Percentiles rank a stretch among this genome's conserved stretches.
Conservation (phyloP, 2,888 invertebrate species). For the Deladenus siricidicola region DNA sequence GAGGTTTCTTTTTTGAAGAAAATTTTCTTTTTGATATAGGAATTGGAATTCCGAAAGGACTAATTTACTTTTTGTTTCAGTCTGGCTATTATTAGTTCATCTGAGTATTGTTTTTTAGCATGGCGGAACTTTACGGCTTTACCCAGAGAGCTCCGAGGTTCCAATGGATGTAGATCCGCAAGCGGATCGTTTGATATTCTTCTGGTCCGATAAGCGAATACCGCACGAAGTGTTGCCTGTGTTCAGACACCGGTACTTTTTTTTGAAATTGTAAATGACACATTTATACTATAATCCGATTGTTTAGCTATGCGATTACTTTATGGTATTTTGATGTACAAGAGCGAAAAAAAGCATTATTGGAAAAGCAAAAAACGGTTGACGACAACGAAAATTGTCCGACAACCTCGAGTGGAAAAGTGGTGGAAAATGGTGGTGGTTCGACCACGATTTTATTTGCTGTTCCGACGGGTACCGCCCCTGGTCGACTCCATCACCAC, state of each 20-base stretch:
- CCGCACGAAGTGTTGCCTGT: slow-evolving; percentile 94
- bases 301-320: slow-evolving; percentile 46
- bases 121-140: slow-evolving; percentile 83
- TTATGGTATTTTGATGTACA: slow-evolving; percentile 41
- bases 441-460: too few species aligned
- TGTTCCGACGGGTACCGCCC: neutral
- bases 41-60: too few species aligned
- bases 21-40: neutral
- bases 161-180: slow-evolving; percentile 80
- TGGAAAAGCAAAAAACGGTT: neutral
- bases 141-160: slow-evolving; percentile 75
- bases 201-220: slow-evolving; percentile 93
- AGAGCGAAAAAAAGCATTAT: slow-evolving; percentile 6
- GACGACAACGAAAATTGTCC: too few species aligned
- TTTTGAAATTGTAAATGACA: neutral
- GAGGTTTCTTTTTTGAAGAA: neutral
- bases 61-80: too few species aligned
- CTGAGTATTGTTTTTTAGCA: slow-evolving; percentile 45
- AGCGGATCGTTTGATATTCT: slow-evolving; percentile 86
- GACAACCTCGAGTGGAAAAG: too few species aligned
- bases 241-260: slow-evolving; percentile 64
- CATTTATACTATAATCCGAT: neutral
- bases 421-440: too few species aligned
- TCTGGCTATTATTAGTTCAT: too few species aligned
- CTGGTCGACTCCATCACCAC: slow-evolving; percentile 1